Conservation (phyloP, 2,797 vertebrate genomes). For the Gymnothorax reevesii region DNA sequence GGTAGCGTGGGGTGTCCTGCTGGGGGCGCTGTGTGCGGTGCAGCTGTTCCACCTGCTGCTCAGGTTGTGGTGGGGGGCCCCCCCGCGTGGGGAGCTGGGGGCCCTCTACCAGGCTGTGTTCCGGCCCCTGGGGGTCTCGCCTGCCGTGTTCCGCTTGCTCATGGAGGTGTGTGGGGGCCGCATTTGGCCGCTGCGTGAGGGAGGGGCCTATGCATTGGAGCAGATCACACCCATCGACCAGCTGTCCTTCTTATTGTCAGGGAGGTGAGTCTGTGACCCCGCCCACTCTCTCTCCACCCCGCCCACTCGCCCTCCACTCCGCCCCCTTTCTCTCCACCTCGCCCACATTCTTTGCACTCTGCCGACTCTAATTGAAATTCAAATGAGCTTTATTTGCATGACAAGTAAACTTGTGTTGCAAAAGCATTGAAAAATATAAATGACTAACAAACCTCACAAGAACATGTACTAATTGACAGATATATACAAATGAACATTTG, state of each 20-base stretch:
- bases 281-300: too few species aligned
- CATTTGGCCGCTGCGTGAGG: constrained; percentile 77
- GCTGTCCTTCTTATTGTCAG: constrained; percentile 90
- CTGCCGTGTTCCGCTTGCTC: constrained; percentile 85
- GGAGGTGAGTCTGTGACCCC: constrained; percentile 76
- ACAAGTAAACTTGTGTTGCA: too few species aligned
- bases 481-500: too few species aligned
- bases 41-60: constrained; percentile 85
- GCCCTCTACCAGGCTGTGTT: constrained; percentile 84
- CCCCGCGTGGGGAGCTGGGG: constrained; percentile 75
- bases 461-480: too few species aligned
- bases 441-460: too few species aligned
- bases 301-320: too few species aligned
- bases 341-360: too few species aligned
- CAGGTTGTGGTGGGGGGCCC: constrained; percentile 76
- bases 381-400: too few species aligned
- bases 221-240: constrained; percentile 90
- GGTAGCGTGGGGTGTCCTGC: constrained; percentile 83
- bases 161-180: constrained; percentile 80
- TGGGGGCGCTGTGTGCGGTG: constrained; percentile 73
- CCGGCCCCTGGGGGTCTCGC: constrained; percentile 87
- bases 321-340: too few species aligned
- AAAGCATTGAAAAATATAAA: too few species aligned
- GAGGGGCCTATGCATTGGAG: constrained; percentile 89
- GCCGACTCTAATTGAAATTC: too few species aligned